phyloP scores from a whole-genome alignment of 2,113 vertebrate species.

The Chascanopsetta lugubris region DNA sequence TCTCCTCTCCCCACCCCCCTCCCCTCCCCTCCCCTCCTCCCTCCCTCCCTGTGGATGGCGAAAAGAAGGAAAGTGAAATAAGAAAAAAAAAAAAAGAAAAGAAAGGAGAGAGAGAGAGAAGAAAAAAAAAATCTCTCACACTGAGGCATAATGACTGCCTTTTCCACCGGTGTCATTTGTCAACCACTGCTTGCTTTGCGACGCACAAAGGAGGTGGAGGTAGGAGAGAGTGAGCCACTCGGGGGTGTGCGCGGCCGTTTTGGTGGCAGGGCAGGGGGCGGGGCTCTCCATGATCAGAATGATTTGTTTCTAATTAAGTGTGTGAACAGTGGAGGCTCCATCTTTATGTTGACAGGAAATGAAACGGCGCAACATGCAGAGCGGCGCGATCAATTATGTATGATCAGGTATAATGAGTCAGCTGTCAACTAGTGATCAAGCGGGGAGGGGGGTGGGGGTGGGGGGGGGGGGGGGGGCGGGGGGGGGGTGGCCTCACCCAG shows the following conservation, averaged over 20 bases:
- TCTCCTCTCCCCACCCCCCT: constrained; percentile 19
- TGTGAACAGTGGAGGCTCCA: neutral
- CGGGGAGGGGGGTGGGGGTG: no score
- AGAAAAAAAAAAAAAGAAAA: constrained; percentile 62
- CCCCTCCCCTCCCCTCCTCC: constrained; percentile 11
- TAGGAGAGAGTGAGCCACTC: constrained; percentile 33
- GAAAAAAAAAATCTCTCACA: constrained; percentile 45
- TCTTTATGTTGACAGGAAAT: neutral
- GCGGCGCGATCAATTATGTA: neutral
- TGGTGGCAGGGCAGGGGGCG: constrained; percentile 1
- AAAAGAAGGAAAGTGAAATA: constrained; percentile 18
- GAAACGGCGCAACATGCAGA: neutral
- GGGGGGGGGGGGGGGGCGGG: no score
- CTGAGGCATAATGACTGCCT: constrained; percentile 74
- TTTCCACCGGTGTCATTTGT: constrained; percentile 79
- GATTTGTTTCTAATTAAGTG: constrained; percentile 29
- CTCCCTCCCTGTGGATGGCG: constrained; percentile 1
- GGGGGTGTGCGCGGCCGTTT: constrained; percentile 15
- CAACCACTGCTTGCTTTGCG: constrained; percentile 79
- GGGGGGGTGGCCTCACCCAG: no score
- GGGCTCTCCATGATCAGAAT: constrained; percentile 38
- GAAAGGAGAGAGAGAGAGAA: constrained; percentile 9
- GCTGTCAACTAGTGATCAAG: no score
- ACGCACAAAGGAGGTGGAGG: constrained; percentile 58
- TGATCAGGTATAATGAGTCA: neutral